Percentiles rank a stretch among this genome's conserved stretches.
phyloP scores from a whole-genome alignment of 2,113 vertebrate species.

The Ophthalmolycus amberensis region DNA sequence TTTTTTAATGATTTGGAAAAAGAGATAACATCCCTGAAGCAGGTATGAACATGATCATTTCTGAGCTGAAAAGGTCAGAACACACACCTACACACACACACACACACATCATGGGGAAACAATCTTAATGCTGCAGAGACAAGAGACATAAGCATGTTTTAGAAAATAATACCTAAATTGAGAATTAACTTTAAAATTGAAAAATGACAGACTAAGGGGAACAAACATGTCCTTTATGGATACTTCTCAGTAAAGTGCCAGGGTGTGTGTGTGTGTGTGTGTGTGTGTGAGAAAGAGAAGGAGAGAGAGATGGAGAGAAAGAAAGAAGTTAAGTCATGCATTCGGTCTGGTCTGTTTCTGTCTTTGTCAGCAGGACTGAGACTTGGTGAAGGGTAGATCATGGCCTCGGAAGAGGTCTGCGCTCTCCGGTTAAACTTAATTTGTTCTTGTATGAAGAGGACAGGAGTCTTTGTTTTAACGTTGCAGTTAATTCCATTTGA shows the following conservation, averaged over 20 bases:
- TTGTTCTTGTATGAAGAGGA: background rate
- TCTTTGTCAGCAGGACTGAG: background rate
- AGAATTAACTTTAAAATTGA: background rate
- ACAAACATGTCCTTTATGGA: background rate
- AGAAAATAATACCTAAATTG: background rate
- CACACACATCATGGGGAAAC: background rate
- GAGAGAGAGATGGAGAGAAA: too few species aligned
- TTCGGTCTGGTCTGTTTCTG: background rate
- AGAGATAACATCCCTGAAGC: too few species aligned
- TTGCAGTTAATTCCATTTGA: slow-evolving; percentile 9
- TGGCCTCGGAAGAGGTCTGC: background rate
- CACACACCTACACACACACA: background rate
- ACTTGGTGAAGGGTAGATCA: background rate
- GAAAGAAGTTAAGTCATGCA: too few species aligned
- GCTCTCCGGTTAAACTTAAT: background rate
- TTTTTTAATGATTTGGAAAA: too few species aligned
- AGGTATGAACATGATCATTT: too few species aligned
- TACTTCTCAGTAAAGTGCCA: background rate
- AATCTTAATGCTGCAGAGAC: background rate
- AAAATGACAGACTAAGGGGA: too few species aligned
- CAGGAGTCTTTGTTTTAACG: background rate
- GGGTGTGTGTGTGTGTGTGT: background rate
- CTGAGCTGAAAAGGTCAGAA: background rate
- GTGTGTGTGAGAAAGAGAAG: background rate
- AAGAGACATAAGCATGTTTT: background rate